Evolutionary conservation across 2,888 invertebrate species (phyloP).

Genomic region (Synergus laeviventris): DNA sequence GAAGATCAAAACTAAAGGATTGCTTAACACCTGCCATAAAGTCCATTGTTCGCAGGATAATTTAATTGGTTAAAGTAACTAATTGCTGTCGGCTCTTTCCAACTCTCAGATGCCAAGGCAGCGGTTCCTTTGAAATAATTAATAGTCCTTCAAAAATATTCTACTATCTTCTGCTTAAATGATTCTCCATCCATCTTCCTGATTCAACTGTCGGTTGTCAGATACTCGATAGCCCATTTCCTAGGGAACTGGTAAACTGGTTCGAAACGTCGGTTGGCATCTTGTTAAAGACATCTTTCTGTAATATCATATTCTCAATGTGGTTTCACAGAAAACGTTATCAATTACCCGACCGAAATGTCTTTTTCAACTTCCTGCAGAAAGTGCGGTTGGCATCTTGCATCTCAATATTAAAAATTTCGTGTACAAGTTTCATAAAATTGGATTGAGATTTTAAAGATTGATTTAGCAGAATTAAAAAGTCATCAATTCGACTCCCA

Average conservation of each 20-base stretch:
- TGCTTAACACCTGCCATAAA: conserved; percentile 66
- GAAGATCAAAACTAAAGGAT: conserved; percentile 9
- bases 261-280: conserved; percentile 23
- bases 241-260: conserved; percentile 39
- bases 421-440: no score
- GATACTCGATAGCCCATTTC: conserved; percentile 58
- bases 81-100: conserved; percentile 74
- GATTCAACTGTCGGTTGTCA: conserved; percentile 63
- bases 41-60: conserved; percentile 73
- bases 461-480: no score
- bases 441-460: no score
- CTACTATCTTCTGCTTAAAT: conserved; percentile 71
- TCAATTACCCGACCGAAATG: conserved; percentile 17
- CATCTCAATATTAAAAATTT: not conserved
- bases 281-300: conserved; percentile 26
- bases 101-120: conserved; percentile 65
- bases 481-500: no score
- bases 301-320: conserved; percentile 31
- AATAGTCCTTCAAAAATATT: conserved; percentile 70
- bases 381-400: not conserved
- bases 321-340: conserved; percentile 36
- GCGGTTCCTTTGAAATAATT: conserved; percentile 75
- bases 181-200: conserved; percentile 74
- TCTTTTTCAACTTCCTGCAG: conserved; percentile 27
- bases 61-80: conserved; percentile 74